Base-by-base conservation (phyloP, 2,888 invertebrate genomes). In the Lottia gigantea region DNA sequence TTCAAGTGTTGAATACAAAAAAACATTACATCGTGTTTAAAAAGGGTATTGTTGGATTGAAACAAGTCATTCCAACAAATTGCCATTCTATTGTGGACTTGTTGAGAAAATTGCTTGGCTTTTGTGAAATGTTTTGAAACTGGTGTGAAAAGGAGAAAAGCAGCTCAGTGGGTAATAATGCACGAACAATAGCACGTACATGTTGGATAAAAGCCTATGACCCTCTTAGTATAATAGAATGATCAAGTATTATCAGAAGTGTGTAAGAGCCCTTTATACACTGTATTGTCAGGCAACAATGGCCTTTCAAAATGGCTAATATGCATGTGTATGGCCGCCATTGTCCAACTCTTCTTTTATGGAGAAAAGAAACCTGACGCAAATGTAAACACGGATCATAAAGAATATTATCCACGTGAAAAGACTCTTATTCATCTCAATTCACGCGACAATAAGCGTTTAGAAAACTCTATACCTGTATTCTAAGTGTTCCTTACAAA, bases 31-130 rank as follows among this genome's bases (percentile, higher is more conserved):
- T 55, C 55, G 23, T 55, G 19, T 55, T 55, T 19, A 14, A 23
- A 19, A 23, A 23, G 55, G 55, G 55, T 55, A 23, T 55, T 55
- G 55, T 55, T 55, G 19, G 55, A 23, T 55, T 55, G 23, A 23
- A 55, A 23, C 55, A 55, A 55, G 55, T 55, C 55, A 55, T 55
- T 55, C 23, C 55, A 55, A 55, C 55, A 55, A 55, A 55, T 55
- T 55, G 55, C 55, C 55, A 55, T 55, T 55, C 55, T 55, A 23
- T 55, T 55, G 55, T 55, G 55, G 11, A 23, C 23, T 23, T 55
- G 55, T 55, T 55, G 19, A 55, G 55, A 19, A 23, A 55, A 55
- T 55, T 55, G 55, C 19, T 40, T 23, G 55, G 55, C 55, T 23
- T 23, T 55, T 55, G 55, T 55, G 19, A 23, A 23, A 55, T 55